Base-by-base conservation (phyloP, 2,797 vertebrate species). In the Smutsia temminckii region DNA sequence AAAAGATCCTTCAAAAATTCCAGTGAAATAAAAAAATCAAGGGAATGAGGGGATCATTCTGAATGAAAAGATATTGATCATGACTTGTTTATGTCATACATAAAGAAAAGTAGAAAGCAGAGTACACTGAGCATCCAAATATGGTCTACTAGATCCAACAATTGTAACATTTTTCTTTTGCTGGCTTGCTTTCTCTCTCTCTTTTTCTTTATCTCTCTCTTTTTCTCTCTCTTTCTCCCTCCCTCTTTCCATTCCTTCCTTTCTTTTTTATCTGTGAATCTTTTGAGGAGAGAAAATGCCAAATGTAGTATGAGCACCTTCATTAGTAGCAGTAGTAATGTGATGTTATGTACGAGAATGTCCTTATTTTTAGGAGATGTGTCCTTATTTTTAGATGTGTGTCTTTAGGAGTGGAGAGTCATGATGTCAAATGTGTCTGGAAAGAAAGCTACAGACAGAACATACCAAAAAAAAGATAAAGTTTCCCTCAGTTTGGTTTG, bases 141-240 rank as follows among this genome's bases (percentile, higher is more conserved):
- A 57, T 11, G 23, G 18, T 69, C 34, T 51, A 46, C 14, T 63
- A 57, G 34, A 49, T 46, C 77, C 72, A 59, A 21, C 49, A 80
- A n/a, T 61, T 85, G 20, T 63, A 80, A 66, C 8, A 37, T 55
- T 37, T 93, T 75, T n/a, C 66, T 74, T 74, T 88, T 94, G 42
- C 29, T 81, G 32, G 57, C 66, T 9, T 25, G 11, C 27, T 25
- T 14, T 42, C n/a, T 63, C 1, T 66, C 20, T 51, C 5, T n/a
- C 23, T 34, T 12, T 14, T 1, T 51, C 1, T n/a, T 20, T n/a
- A 21, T 7, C 27, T 8, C 20, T 3, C 8, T 7, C 6, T 3
- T 4, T 8, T 18, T 13, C 27, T 3, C 14, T 37, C 25, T 16
- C 20, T 16, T 42, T 5, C 11, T 59, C 79, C 9, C 34, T 25